Base-by-base conservation (phyloP, 92 coral and sea anemone species). In the Montipora capitata region DNA sequence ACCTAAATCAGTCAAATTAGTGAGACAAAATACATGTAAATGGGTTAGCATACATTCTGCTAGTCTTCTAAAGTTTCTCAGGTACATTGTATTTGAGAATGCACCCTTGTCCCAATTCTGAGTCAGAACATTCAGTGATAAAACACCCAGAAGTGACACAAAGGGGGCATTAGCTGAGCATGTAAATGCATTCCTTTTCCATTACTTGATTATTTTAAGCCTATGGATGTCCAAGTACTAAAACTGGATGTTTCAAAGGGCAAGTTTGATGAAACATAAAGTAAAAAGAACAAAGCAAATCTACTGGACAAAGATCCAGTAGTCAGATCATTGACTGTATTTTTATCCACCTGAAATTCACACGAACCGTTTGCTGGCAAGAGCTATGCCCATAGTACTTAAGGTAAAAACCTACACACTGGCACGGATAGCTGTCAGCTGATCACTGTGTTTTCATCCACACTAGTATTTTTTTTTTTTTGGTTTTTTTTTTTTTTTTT, bases 251-350 rank as follows among this genome's bases (percentile, higher is more conserved):
- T 45, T 45, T 45, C 51, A 56, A 56, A 56, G 62, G 62, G 12
- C 14, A 56, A 56, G 12, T 12, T 56, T 56, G 62, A 56, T 15
- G 3, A 56, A 56, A 56, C 14, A 8, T 56, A 10, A 56, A 5
- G 62, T 56, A 14, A 81, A 81, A 13, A 77, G 41, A 69, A 49
- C 77, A 68, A 81, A 81, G 67, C 68, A 81, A 71, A 48, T 66
- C 86, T 81, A 81, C 78, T 81, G 86, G 86, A 81, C 86, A 81
- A 81, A 81, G 78, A 59, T 56, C 86, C 76, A 81, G 78, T 69
- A 66, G 76, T 81, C 68, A 27, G 65, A 45, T 45, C 51, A 45
- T 45, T 45, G 51, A 5, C 51, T 45, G 51, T n/a, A n/a, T 63
- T 63, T 20, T 63, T 39, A 63, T 5, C 68, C 39, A 20, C 16